A percentile compares a stretch with the other conserved stretches of the same genome.
Conservation (phyloP, 1,140 invertebrate species). For the Drosophila novamexicana region DNA sequence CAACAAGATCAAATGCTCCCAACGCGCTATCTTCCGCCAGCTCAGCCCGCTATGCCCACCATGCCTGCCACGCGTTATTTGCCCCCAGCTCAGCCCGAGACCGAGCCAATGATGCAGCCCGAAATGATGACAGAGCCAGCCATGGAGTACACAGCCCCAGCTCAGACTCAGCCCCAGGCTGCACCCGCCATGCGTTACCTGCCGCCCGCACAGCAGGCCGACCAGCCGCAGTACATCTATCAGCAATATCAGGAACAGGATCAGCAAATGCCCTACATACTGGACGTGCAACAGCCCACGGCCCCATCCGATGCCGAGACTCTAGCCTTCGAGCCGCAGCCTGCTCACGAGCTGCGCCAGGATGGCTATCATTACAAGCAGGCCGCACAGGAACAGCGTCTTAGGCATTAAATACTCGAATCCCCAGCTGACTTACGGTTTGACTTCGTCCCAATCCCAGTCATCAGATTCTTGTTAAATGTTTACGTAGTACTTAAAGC, state of each 20-base stretch:
- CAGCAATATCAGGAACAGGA: constrained; percentile 62
- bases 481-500: constrained; percentile 56
- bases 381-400: constrained; percentile 55
- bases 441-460: constrained; percentile 8
- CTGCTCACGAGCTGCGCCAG: constrained; percentile 69
- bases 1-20: constrained; percentile 42
- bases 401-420: constrained; percentile 57
- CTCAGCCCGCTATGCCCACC: constrained; percentile 13
- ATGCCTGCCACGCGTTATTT: constrained; percentile 25
- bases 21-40: constrained; percentile 57
- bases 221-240: constrained; percentile 61
- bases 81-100: constrained; percentile 22
- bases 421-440: neutral
- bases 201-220: constrained; percentile 23
- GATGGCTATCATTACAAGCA: constrained; percentile 80
- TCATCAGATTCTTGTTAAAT: constrained; percentile 61
- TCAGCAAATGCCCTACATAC: constrained; percentile 64
- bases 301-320: constrained; percentile 67
- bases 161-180: constrained; percentile 26
- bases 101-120: constrained; percentile 30
- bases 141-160: constrained; percentile 13
- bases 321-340: constrained; percentile 52
- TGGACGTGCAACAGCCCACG: constrained; percentile 70
- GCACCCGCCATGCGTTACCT: constrained; percentile 39
- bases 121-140: constrained; percentile 33